Base-by-base conservation (phyloP, 2,888 invertebrate genomes). In the Horisme vitalbata region DNA sequence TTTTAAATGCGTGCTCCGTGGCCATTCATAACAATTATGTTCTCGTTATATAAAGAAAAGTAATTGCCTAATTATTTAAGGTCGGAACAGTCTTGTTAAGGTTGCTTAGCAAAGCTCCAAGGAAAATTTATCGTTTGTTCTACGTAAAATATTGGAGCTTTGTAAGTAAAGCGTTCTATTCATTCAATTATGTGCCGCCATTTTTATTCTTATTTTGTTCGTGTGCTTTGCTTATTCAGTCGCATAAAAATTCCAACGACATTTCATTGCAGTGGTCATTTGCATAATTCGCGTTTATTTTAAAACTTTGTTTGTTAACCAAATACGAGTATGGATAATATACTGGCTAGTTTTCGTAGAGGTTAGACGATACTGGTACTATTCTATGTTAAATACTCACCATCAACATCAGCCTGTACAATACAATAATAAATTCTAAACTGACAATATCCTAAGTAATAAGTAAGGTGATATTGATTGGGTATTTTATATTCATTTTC, bases 1-100 rank as follows among this genome's bases (percentile, higher is more conserved):
- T 1, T 10, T 4, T 26, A 9, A 11, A 6, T 6, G 4, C 26
- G 11, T 26, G 26, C 12, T 38, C 26, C 38, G 44, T 47, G 59
- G 63, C 63, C 59, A 71, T 79, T 74, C 67, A 70, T 72, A 45
- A 67, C 66, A 68, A 71, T 74, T 75, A 73, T 64, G 62, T 74
- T 75, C 60, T 71, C 63, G 67, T 68, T 69, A 67, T 68, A 76
- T 77, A 81, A 84, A 83, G 70, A 71, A 77, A 79, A 74, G 73
- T 80, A 84, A 86, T 83, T 76, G 72, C 70, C 73, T 78, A 83
- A 86, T 87, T 84, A 80, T 79, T 82, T 77, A 71, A 74, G 75
- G 74, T 61, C 66, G 61, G 59, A 55, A 57, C 63, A 46, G 39
- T 65, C 71, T 66, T 72, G 70, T 75, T 75, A 74, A 73, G 59